Base-by-base conservation (phyloP, 2,888 invertebrate genomes). In the Panzeria rudis region DNA sequence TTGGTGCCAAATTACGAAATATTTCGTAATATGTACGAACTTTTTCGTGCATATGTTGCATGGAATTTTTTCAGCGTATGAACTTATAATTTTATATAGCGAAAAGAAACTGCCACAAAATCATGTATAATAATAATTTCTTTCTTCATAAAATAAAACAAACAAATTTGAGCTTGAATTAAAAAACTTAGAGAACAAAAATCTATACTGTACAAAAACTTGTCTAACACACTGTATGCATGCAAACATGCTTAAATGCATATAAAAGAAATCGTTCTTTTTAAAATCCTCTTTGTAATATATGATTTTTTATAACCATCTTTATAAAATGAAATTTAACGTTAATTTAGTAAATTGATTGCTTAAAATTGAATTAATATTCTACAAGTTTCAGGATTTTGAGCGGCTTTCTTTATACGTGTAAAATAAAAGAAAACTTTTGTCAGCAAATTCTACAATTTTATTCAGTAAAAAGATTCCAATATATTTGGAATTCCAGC, bases 271-370 rank as follows among this genome's bases (percentile, higher is more conserved):
- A 68, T 73, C 59, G 7, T 5, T 15, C 2, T 6, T 44, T 15
- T 44, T 44, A 44, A 44, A 44, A 44, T 44, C 6, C 15, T 15
- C 1, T n/a, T 15, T 44, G 44, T n/a, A 44, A 44, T n/a, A n/a
- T n/a, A 15, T n/a, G n/a, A 44, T 44, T 15, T n/a, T 47, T 17
- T 17, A n/a, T 47, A 17, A 47, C n/a, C 7, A 47, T 47, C 17
- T 5, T 17, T 47, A 1, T 47, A 17, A 47, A 47, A 47, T 17
- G 0, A 47, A 47, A 47, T 44, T 11, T 15, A 9, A 38, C 38
- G 2, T 9, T 5, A 61, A 80, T 68, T 61, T 73, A 50, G 52
- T 47, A 68, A 81, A 81, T 81, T 50, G 52, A 66, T 73, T 59
- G 47, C 47, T 25, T 77, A 29, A 77, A 61, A 77, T 59, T 78